Evolutionary conservation across 2,113 vertebrate species (phyloP), one percentile per base, ranked within the genome.

Genomic region (Actenoides lindsayi): DNA sequence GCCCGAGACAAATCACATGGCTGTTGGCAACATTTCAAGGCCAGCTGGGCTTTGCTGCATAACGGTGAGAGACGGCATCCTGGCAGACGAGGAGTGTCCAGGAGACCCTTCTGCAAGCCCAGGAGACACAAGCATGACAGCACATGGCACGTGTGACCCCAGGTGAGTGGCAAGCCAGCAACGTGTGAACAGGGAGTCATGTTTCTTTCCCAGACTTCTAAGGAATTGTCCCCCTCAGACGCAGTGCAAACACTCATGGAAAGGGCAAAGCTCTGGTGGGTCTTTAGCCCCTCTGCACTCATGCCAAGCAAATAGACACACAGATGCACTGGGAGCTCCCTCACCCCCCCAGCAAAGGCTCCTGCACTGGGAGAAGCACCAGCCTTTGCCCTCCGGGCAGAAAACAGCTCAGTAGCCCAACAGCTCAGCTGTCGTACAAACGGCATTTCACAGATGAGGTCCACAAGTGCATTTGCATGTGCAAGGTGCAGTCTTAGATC

Each of bases 111-210:
- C 64, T 30, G 39, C 48, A 59, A 71, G 39, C 8, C 46, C 42
- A 27, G 14, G 8, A 30, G 13, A 70, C 33, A 0, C 1, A 0
- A 56, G 15, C 3, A 2, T 10, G 64, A 35, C 25, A 37, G 57
- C 56, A 70, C 19, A 1, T 0, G 8, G 53, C 13, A 1, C 0
- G 0, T 1, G 28, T 9, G 54, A 20, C 63, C 24, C 25, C 21
- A 23, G 41, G 9, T 0, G 0, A 51, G 21, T 0, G 0, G 28
- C 68, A 13, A 76, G 8, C 20, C 57, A 2, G 0, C 0, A 0
- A 28, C 23, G 9, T 0, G 0, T 8, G 54, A 31, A 44, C 5
- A 6, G 31, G 19, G 13, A 81, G 5, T 50, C 15, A 5, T 11
- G 3, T 60, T 44, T 30, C 21, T 64, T 35, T 11, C 13, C n/a